phyloP scores from a whole-genome alignment of 1,140 invertebrate species.

The Bombus confusus region DNA sequence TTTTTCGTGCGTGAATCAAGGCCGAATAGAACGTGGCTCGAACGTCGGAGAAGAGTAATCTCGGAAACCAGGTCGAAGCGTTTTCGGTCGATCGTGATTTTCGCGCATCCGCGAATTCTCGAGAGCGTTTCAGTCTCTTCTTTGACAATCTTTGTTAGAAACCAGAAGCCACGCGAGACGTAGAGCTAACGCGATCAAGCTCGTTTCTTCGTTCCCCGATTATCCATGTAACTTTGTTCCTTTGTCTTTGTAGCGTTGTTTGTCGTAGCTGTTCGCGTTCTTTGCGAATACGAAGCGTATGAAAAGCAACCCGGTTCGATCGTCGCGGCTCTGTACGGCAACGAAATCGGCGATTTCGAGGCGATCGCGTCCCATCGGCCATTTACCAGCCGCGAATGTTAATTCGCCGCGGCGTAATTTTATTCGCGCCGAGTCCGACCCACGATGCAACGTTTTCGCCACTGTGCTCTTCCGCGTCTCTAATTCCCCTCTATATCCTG shows the following conservation, averaged over 20 bases:
- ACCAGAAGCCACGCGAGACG: not conserved
- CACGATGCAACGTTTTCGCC: not conserved
- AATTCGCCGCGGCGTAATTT: not conserved
- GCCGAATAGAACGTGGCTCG: not conserved
- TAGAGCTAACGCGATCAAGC: not conserved
- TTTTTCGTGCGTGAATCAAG: not conserved
- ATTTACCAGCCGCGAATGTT: not conserved
- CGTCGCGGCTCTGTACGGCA: rapidly evolving
- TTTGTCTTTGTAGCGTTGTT: not conserved
- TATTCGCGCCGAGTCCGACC: not conserved
- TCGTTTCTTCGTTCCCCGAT: not conserved
- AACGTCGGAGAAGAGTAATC: not conserved
- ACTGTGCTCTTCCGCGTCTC: not conserved
- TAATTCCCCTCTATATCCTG: no score
- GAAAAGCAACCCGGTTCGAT: not conserved
- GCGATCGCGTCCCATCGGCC: no score
- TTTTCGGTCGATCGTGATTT: conserved; percentile 5
- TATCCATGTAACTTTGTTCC: not conserved
- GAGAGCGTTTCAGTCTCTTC: not conserved
- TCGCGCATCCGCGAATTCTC: not conserved
- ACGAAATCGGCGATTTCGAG: not conserved
- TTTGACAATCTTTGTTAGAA: not conserved
- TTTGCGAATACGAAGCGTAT: not conserved
- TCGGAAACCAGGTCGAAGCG: not conserved
- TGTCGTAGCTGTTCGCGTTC: not conserved